A percentile compares a stretch with the other conserved stretches of the same genome.
These are phyloP conservation scores for Cervus canadensis DNA, from an alignment of 2,113 vertebrate genomes.

Conservation along the genomic window DNA sequence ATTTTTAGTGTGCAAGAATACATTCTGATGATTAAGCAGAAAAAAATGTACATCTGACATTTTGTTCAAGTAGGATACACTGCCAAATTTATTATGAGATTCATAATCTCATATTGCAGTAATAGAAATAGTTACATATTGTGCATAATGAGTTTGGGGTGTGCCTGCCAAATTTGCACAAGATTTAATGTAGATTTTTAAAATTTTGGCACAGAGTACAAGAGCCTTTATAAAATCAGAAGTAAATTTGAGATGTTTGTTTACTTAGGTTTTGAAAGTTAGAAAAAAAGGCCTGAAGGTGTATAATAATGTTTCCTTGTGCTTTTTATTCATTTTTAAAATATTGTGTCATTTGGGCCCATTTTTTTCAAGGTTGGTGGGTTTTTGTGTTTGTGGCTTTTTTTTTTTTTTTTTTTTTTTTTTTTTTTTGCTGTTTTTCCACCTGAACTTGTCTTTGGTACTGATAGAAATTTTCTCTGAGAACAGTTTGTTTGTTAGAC, in stretches of 20 bases:
- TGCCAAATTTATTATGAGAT: background rate
- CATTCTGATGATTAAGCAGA: background rate
- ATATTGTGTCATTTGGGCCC: background rate
- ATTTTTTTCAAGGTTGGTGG: background rate
- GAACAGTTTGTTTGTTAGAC: background rate
- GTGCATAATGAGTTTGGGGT: background rate
- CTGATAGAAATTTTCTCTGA: background rate
- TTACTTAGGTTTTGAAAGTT: constrained; percentile 40
- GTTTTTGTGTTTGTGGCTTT: background rate
- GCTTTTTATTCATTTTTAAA: background rate
- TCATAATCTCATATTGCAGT: background rate
- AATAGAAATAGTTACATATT: constrained; percentile 16
- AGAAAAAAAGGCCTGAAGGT: background rate
- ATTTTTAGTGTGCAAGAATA: background rate
- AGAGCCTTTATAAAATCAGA: constrained; percentile 2
- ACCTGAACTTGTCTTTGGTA: background rate
- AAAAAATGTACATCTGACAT: constrained; percentile 19
- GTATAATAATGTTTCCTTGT: background rate
- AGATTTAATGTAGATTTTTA: constrained; percentile 24
- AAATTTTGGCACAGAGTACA: background rate
- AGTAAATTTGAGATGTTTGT: background rate
- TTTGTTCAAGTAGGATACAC: background rate
- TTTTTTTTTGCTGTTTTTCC: background rate
- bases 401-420: too few relatives aligned
- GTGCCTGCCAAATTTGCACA: background rate